These are phyloP conservation scores for Hypotaenidia okinawae DNA, from an alignment of 2,797 vertebrate species.

Conservation along the genomic window DNA sequence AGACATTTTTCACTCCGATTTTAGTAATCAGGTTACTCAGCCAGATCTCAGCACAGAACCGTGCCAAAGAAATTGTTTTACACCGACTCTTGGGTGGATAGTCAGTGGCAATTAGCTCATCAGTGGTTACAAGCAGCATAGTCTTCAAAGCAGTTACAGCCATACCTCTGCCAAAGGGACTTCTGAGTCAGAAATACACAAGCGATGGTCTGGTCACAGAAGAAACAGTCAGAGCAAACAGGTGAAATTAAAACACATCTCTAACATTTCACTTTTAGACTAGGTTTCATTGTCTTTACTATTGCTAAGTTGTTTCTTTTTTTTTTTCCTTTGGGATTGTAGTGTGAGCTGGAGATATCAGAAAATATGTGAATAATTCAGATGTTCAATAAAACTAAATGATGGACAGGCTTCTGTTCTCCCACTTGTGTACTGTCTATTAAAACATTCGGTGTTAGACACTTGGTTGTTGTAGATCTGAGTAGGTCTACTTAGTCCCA, in stretches of 20 bases:
- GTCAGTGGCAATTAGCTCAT: background rate
- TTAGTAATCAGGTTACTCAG: background rate
- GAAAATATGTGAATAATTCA: background rate
- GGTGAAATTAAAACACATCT: background rate
- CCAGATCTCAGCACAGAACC: background rate
- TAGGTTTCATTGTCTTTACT: background rate
- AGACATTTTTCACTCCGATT: too few relatives aligned
- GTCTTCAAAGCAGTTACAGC: background rate
- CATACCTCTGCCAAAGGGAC: background rate
- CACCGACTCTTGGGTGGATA: background rate
- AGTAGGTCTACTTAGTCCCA: background rate
- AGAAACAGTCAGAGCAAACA: background rate
- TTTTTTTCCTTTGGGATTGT: background rate
- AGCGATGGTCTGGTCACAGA: background rate
- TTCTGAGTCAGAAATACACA: background rate
- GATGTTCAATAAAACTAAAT: background rate
- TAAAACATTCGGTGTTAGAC: background rate
- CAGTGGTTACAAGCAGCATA: background rate
- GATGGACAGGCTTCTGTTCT: background rate
- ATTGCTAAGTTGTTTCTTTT: background rate
- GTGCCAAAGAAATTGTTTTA: background rate
- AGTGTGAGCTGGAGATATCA: background rate
- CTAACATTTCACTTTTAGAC: background rate
- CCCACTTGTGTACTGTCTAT: background rate
- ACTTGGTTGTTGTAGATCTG: background rate